Base-by-base conservation (phyloP, 1,140 invertebrate species). In the Vanessa tameamea region DNA sequence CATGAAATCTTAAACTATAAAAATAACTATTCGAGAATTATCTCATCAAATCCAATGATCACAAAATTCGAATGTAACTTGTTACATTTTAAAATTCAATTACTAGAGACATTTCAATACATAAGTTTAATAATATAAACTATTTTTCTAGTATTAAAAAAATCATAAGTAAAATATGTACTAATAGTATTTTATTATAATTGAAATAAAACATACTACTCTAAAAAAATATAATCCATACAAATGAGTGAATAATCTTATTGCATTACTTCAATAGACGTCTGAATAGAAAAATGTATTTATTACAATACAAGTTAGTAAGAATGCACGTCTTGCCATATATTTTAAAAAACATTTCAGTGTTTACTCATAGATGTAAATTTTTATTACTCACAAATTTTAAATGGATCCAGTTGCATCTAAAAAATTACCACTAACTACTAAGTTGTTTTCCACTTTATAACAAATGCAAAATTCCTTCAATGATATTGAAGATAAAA, bases 1-100 rank as follows among this genome's bases (percentile, higher is more conserved):
- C 47, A 53, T 64, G n/a, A 72, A 23, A 69, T 48, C 65, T 73
- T 73, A 64, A 63, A 64, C 23, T 64, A 51, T 70, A 57, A 61
- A 68, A 43, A 64, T 64, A 63, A 47, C 31, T 69, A 69, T 69
- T 69, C 57, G 57, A 69, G 57, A 72, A 50, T 50, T 23, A 48
- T 70, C 23, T 50, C 50, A 43, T 71, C 59, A 65, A 65, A 65
- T 64, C 48, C 61, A 64, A 69, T 59, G 26, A 59, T 69, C 47
- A 69, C 55, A 63, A 69, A 67, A 69, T 8, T 12, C 5, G 4
- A 57, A 57, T 57, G 53, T 57, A 57, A 57, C 9, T 57, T 57
- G 37, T 43, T 57, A 57, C 9, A 57, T 57, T 57, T 57, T 23
- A 12, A 53, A 53, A 53, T 53, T 53, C 15, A 53, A n/a, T n/a